These are phyloP conservation scores for Corapipo altera DNA, from an alignment of 2,113 vertebrate species.

Conservation along the genomic window DNA sequence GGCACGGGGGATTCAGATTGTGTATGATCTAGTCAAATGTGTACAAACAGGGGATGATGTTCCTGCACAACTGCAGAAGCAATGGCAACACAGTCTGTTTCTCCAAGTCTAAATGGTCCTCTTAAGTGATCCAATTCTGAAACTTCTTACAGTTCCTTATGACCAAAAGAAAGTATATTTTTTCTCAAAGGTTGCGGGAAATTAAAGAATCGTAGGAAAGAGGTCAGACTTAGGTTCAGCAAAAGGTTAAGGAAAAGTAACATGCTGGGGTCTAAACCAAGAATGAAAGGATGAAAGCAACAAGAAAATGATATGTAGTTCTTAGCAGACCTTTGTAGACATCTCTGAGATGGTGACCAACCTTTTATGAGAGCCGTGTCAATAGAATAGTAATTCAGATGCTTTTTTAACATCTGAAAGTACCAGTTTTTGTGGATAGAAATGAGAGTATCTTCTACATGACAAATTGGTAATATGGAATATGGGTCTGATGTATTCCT, in stretches of 20 bases:
- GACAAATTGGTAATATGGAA: neutral
- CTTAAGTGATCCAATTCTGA: neutral
- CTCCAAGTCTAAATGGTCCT: neutral
- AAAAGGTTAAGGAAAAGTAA: neutral
- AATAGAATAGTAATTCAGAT: neutral
- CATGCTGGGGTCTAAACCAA: neutral
- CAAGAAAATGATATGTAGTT: fast-evolving
- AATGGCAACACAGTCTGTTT: neutral
- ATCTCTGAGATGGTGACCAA: neutral
- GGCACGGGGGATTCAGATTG: neutral
- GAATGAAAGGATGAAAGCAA: neutral
- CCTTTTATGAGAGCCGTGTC: neutral
- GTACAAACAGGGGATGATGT: neutral
- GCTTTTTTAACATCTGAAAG: neutral
- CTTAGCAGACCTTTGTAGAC: neutral
- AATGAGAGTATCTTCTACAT: neutral
- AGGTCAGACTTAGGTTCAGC: neutral
- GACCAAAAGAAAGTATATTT: neutral
- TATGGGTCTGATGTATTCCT: neutral
- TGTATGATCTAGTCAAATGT: neutral
- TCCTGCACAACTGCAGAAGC: neutral
- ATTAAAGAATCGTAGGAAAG: neutral
- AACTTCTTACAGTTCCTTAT: neutral
- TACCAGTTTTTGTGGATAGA: neutral
- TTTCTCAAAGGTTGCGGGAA: neutral